Conservation (phyloP, 1,140 invertebrate genomes). For the Meloidogyne chitwoodi region DNA sequence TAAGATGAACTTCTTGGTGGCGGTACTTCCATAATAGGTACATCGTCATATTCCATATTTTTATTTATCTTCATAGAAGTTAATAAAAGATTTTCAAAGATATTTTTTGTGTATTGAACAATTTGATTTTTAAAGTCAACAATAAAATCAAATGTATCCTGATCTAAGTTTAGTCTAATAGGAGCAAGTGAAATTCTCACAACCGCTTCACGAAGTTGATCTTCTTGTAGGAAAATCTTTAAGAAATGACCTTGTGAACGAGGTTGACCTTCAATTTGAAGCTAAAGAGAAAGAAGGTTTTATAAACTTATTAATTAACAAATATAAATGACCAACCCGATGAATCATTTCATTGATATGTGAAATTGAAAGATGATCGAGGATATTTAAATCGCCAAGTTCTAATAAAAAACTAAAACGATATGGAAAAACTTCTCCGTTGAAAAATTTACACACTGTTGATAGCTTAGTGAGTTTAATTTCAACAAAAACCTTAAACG, state of each 20-base stretch:
- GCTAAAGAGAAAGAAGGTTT: background rate
- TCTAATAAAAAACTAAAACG: conserved; percentile 29
- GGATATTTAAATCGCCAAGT: conserved; percentile 42
- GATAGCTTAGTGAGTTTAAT: conserved; percentile 29
- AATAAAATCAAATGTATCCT: conserved; percentile 51
- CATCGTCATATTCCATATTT: background rate
- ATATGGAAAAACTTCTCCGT: conserved; percentile 25
- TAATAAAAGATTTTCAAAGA: background rate
- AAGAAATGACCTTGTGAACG: conserved; percentile 30
- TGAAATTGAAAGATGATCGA: conserved; percentile 46
- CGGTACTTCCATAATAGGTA: conserved; percentile 31
- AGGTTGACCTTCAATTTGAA: conserved; percentile 7
- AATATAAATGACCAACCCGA: conserved; percentile 26
- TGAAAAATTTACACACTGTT: conserved; percentile 33
- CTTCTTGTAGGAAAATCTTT: conserved; percentile 38
- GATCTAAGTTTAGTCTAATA: conserved; percentile 48
- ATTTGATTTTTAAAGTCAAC: conserved; percentile 36
- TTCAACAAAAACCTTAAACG: conserved; percentile 11
- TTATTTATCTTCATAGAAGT: background rate
- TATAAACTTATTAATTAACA: background rate
- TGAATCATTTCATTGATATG: conserved; percentile 50
- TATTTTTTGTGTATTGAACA: conserved; percentile 3
- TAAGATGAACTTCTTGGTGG: background rate
- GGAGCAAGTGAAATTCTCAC: conserved; percentile 46
- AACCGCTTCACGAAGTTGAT: conserved; percentile 39